Base-by-base conservation (phyloP, 1,140 invertebrate genomes). In the Pogonomyrmex barbatus region DNA sequence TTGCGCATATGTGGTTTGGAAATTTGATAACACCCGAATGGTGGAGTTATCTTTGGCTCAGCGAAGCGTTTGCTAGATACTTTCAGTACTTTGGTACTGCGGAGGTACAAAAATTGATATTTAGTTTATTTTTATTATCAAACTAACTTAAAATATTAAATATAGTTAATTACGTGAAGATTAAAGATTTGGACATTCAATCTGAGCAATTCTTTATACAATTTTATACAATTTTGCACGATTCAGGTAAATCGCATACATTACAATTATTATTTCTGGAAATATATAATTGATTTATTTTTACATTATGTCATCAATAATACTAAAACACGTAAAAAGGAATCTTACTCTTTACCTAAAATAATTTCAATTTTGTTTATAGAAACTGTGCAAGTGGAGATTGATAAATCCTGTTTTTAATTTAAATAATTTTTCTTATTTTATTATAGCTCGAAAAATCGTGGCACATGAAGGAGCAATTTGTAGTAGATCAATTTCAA, bases 11-110 rank as follows among this genome's bases (percentile, higher is more conserved):
- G 93, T 97, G 96, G 96, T 97, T 97, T 91, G 96, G 96, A 4
- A 96, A 97, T 91, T 90, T 96, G 30, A 95, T 97, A 0, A 96
- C 96, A 0, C 96, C 96, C 63, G 92, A 95, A 86, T 97, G 96
- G 96, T 97, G 96, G 96, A 94, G 95, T 8, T 96, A 97, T 90
- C 92, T 97, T 0, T 97, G 97, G 97, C 93, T 97, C 0, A 97
- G 96, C 90, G 97, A 97, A 93, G 97, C 95, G 9, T 97, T 97
- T 90, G 97, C 97, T 6, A 96, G 95, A 33, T 97, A 96, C 86
- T 95, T 95, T 68, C 86, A 95, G 56, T 94, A 94, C 54, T 91
- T 94, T 30, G 94, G 85, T 9, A 93, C 91, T 6, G 86, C 91
- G 5, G 42, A 90, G 89, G 95, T 95, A 92, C 24, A 24, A 24